phyloP scores from a whole-genome alignment of 2,888 invertebrate genomes.

The Epicampocera succincta region DNA sequence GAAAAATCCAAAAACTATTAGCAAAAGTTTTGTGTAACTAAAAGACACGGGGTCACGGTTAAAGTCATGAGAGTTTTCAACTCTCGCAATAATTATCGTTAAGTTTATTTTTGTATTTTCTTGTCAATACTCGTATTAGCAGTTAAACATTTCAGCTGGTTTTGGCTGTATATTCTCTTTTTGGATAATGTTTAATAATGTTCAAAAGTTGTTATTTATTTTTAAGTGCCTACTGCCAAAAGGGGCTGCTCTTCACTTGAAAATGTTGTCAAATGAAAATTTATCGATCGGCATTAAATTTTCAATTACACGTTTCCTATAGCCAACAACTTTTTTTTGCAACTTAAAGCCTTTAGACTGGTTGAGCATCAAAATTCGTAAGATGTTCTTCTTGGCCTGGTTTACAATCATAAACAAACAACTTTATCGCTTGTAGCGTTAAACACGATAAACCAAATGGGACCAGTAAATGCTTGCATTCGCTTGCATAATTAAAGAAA shows the following conservation, averaged over 20 bases:
- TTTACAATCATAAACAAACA: too few relatives aligned
- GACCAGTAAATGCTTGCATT: too few relatives aligned
- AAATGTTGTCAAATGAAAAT: neutral
- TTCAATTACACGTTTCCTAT: neutral
- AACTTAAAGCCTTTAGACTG: too few relatives aligned
- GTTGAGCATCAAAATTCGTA: too few relatives aligned
- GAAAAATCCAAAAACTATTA: slow-evolving; percentile 32
- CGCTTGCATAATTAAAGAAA: too few relatives aligned
- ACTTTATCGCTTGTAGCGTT: too few relatives aligned
- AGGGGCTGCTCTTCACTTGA: neutral
- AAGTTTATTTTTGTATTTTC: neutral
- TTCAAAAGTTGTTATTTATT: neutral
- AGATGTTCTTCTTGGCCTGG: too few relatives aligned
- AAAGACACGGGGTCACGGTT: slow-evolving; percentile 55
- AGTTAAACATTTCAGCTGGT: neutral
- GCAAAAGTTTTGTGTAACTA: slow-evolving; percentile 31
- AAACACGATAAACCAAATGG: too few relatives aligned
- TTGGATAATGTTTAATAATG: neutral
- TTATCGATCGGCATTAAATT: slow-evolving; percentile 2
- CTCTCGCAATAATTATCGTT: slow-evolving; percentile 39
- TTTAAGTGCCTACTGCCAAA: neutral
- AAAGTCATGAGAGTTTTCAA: slow-evolving; percentile 52
- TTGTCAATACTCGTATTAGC: neutral
- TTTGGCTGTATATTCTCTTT: neutral
- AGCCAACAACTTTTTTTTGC: neutral